A percentile compares a stretch with the other conserved stretches of the same genome.
Evolutionary conservation across 2,113 vertebrate species (phyloP).

Genomic region (Gadus chalcogrammus): DNA sequence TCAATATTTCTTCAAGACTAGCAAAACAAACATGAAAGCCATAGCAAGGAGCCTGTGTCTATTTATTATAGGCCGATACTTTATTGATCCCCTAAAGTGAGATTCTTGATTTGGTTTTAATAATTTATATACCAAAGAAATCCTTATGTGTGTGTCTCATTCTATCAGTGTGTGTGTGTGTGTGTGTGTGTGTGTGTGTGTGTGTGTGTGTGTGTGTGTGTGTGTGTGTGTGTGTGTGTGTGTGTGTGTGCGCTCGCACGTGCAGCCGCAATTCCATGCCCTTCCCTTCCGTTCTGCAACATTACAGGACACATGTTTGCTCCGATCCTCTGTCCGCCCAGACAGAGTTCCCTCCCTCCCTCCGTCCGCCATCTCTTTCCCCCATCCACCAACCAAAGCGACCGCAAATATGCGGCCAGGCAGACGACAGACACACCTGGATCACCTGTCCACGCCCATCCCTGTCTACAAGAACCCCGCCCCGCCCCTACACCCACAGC

Average conservation of each 20-base stretch:
- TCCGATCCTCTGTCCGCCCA: slow-evolving; percentile 40
- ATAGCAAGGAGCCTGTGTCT: too few relatives aligned
- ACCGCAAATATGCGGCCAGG: slow-evolving; percentile 64
- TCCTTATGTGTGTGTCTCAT: too few relatives aligned
- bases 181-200: neutral
- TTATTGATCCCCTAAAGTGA: too few relatives aligned
- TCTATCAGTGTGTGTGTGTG: slow-evolving; percentile 22
- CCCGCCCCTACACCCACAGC: slow-evolving; percentile 9
- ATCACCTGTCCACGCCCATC: slow-evolving; percentile 31
- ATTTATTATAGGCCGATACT: neutral
- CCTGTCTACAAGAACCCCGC: slow-evolving; percentile 9
- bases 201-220: too few relatives aligned
- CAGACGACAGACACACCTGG: slow-evolving; percentile 67
- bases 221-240: too few relatives aligned
- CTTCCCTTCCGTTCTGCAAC: slow-evolving; percentile 32
- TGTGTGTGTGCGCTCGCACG: slow-evolving; percentile 31
- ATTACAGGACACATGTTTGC: slow-evolving; percentile 51
- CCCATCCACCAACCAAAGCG: slow-evolving; percentile 32
- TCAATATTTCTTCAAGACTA: too few relatives aligned
- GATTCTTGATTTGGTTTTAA: too few relatives aligned
- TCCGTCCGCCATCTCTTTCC: slow-evolving; percentile 8
- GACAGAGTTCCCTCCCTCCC: slow-evolving; percentile 7
- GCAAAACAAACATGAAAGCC: too few relatives aligned
- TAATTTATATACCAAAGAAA: too few relatives aligned
- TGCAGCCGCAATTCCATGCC: neutral